These are phyloP conservation scores for Hipparchia semele DNA, from an alignment of 2,888 invertebrate genomes.

Conservation along the genomic window DNA sequence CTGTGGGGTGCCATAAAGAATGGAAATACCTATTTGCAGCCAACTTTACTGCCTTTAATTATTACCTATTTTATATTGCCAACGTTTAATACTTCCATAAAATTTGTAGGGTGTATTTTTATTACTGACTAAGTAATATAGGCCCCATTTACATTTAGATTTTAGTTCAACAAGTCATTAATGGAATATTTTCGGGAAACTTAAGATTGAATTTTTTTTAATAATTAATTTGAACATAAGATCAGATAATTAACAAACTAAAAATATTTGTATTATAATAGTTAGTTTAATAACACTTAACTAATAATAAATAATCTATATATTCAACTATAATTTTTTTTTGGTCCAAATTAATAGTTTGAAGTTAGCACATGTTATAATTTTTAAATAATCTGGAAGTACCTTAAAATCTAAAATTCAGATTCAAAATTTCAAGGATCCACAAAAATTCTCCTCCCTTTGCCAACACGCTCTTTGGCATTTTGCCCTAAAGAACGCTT, in stretches of 20 bases:
- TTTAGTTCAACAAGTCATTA: background rate
- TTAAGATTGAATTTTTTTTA: background rate
- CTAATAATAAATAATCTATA: too few species aligned
- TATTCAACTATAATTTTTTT: too few species aligned
- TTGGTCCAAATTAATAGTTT: too few species aligned
- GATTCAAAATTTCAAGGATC: constrained; percentile 46
- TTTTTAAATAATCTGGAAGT: background rate
- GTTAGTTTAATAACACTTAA: too few species aligned
- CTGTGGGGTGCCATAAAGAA: constrained; percentile 61
- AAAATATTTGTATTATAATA: too few species aligned
- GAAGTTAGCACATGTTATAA: too few species aligned
- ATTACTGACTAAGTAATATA: constrained; percentile 25
- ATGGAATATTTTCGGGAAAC: background rate
- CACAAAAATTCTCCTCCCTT: constrained; percentile 47
- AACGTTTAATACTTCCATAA: constrained; percentile 56
- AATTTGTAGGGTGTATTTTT: constrained; percentile 45
- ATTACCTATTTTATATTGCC: constrained; percentile 53
- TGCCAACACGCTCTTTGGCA: constrained; percentile 53
- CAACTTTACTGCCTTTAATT: constrained; percentile 67
- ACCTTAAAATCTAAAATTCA: background rate
- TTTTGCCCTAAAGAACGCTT: constrained; percentile 53
- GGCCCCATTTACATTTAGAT: constrained; percentile 3
- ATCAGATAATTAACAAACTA: too few species aligned
- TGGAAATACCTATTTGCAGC: constrained; percentile 64
- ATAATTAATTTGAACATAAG: background rate